These are phyloP conservation scores for Hemaris fuciformis DNA, from an alignment of 2,888 invertebrate genomes.

Conservation along the genomic window DNA sequence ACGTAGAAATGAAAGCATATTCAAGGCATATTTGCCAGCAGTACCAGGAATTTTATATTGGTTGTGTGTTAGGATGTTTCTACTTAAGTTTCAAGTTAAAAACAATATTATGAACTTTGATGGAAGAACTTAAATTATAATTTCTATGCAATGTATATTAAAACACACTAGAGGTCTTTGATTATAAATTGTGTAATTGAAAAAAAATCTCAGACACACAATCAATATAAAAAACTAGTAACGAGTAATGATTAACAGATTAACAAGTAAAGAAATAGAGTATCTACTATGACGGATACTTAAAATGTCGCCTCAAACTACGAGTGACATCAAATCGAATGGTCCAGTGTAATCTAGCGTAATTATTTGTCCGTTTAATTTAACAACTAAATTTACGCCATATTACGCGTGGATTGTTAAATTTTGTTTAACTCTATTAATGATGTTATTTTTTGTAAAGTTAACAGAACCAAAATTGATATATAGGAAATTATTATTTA, in stretches of 20 bases:
- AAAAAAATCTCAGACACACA: not conserved
- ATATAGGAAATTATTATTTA: too few species aligned
- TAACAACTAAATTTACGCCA: not conserved
- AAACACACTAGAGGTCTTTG: too few species aligned
- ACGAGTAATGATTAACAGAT: slow-evolving; percentile 12
- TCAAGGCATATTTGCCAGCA: not conserved
- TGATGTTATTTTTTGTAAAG: not conserved
- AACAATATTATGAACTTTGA: too few species aligned
- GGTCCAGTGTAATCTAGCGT: not conserved
- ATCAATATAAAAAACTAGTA: slow-evolving; percentile 3
- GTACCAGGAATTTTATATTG: not conserved
- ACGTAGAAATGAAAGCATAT: not conserved
- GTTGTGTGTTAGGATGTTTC: not conserved
- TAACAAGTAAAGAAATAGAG: slow-evolving; percentile 7
- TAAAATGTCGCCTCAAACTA: not conserved
- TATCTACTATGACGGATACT: slow-evolving; percentile 13
- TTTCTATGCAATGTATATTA: too few species aligned
- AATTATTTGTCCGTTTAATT: not conserved
- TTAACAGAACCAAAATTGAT: not conserved
- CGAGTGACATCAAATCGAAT: not conserved
- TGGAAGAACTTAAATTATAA: too few species aligned
- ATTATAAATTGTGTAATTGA: too few species aligned
- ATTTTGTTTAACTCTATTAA: not conserved
- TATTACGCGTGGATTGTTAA: not conserved
- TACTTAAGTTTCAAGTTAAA: too few species aligned